Conservation (phyloP, 2,113 vertebrate genomes). For the Nesospiza acunhae region DNA sequence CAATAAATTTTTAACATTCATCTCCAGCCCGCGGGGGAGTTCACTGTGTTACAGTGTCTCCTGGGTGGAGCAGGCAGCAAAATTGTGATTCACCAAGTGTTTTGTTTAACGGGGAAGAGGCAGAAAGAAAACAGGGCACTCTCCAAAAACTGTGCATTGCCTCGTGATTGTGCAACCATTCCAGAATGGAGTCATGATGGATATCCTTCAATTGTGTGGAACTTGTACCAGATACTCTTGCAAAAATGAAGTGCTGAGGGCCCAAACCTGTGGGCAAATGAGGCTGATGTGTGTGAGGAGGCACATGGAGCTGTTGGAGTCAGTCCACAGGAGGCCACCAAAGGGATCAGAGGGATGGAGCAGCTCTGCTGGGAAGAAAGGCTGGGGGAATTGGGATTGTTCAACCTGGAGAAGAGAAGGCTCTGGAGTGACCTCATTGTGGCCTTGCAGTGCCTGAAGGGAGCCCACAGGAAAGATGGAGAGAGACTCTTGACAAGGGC, state of each 20-base stretch:
- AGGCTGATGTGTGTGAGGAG: not conserved
- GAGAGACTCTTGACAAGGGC: not conserved
- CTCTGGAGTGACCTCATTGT: not conserved
- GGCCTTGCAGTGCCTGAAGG: not conserved
- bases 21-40: not conserved
- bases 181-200: not conserved
- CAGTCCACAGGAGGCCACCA: not conserved
- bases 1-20: conserved; percentile 21
- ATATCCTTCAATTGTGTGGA: not conserved
- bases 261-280: fast-evolving
- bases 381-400: not conserved
- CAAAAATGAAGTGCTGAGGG: not conserved
- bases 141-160: not conserved
- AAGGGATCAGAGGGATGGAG: not conserved
- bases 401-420: not conserved
- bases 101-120: not conserved
- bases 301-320: fast-evolving
- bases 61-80: not conserved
- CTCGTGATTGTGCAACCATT: not conserved
- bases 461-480: not conserved
- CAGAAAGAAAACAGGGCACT: not conserved
- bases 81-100: not conserved
- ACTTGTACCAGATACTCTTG: not conserved
- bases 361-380: not conserved
- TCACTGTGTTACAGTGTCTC: not conserved